These are phyloP conservation scores for Cephonodes hylas DNA, from an alignment of 2,888 invertebrate genomes.

Conservation along the genomic window DNA sequence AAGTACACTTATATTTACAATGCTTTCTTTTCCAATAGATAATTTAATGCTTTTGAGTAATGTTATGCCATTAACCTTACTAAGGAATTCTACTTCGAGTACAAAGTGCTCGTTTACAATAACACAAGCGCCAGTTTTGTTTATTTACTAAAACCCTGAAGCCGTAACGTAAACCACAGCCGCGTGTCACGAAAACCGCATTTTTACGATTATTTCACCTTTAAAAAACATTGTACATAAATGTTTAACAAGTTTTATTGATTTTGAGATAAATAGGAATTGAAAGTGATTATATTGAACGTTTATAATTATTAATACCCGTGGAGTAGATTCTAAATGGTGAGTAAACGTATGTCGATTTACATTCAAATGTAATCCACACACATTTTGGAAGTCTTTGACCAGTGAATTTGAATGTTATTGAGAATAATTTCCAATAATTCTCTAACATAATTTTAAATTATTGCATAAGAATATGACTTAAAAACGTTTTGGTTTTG, in stretches of 20 bases:
- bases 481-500: too few relatives aligned
- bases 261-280: not conserved
- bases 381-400: not conserved
- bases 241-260: constrained; percentile 21
- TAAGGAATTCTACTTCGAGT: not conserved
- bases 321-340: not conserved
- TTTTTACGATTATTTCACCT: constrained; percentile 35
- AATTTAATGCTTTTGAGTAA: not conserved
- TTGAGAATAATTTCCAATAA: not conserved
- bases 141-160: constrained; percentile 30
- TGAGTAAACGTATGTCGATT: not conserved
- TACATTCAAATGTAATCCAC: not conserved
- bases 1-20: not conserved
- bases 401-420: not conserved
- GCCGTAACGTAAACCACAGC: constrained; percentile 23
- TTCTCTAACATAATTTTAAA: too few relatives aligned
- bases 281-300: not conserved
- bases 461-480: too few relatives aligned
- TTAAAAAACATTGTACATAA: constrained; percentile 30
- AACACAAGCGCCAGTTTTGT: not conserved
- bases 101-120: not conserved
- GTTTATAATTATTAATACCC: not conserved
- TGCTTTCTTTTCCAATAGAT: not conserved
- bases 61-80: not conserved
- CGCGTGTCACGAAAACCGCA: constrained; percentile 38